Evolutionary conservation across 1,140 invertebrate genomes (phyloP), one percentile per base, ranked within the genome.

Genomic region (Neodiprion lecontei): DNA sequence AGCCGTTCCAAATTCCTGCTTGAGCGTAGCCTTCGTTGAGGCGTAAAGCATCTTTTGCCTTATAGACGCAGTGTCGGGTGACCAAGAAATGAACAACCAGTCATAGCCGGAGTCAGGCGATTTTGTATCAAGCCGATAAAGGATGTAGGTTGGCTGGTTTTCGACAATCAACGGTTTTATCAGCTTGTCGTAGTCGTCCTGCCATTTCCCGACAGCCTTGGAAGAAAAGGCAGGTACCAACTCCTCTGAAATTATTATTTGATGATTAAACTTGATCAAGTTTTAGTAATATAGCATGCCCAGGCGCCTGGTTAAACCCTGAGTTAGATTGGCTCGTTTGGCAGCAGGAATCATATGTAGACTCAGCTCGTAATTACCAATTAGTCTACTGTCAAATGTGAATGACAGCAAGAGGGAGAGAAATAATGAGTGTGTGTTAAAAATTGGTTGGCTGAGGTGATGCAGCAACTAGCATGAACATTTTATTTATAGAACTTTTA

Each of bases 1-100:
- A 73, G 89, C 94, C 87, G 90, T 92, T 21, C 97, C 97, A 91
- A 99, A 99, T 88, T 99, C 97, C 81, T 94, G 94, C 88, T 99
- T 99, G 1, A 99, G 88, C 1, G 98, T 99, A 3, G 98, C 97
- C 89, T 99, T 98, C 0, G 98, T 99, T 0, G 98, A 99, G 0
- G 98, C 98, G 87, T 99, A 99, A 49, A 99, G 90, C 98, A 99
- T 99, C 89, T 99, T 99, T 82, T 99, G 94, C 76, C 98, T 91
- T 7, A 97, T 93, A 9, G 93, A 92, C 10, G 97, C 94, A 78
- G 91, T 92, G 83, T 99, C 98, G 7, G 98, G 98, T 28, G 95
- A 97, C 96, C 97, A 99, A 79, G 94, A 95, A 67, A 99, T 95
- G 12, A 99, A 91, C 0, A 99, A 84, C 98, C 98, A 99, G 82